These are phyloP conservation scores for Odontamblyopus rebecca DNA, from an alignment of 2,797 vertebrate species.

Conservation along the genomic window DNA sequence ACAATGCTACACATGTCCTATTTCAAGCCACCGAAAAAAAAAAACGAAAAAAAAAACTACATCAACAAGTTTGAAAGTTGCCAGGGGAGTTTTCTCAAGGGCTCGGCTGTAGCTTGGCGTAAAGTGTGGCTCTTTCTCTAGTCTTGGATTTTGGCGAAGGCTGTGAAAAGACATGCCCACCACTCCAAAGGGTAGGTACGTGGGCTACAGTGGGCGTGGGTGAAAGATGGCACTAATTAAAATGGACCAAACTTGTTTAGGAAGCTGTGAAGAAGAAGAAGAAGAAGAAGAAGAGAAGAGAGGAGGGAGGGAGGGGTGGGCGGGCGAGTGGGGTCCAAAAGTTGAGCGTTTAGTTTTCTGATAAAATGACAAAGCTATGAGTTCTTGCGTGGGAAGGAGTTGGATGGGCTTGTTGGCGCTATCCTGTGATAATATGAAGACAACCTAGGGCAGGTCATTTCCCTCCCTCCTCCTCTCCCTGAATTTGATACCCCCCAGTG, in stretches of 20 bases:
- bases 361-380: constrained; percentile 42
- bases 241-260: constrained; percentile 81
- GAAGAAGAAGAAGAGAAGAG: too few species aligned
- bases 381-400: constrained; percentile 66
- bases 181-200: constrained; percentile 74
- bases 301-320: constrained; percentile 12
- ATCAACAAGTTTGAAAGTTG: constrained; percentile 65
- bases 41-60: constrained; percentile 38
- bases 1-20: constrained; percentile 62
- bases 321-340: constrained; percentile 22
- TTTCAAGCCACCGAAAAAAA: constrained; percentile 56
- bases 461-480: constrained; percentile 45
- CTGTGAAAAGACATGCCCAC: constrained; percentile 73
- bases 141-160: constrained; percentile 65
- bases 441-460: constrained; percentile 84
- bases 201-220: constrained; percentile 72
- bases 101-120: constrained; percentile 53
- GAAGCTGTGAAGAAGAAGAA: constrained; percentile 79
- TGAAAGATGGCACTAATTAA: constrained; percentile 78
- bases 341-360: constrained; percentile 25
- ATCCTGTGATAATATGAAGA: constrained; percentile 79
- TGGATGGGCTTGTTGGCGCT: constrained; percentile 79
- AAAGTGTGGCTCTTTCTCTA: constrained; percentile 47
- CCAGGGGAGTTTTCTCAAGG: constrained; percentile 72
- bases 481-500: constrained; percentile 56